A percentile compares a stretch with the other conserved stretches of the same genome.
These are phyloP conservation scores for Leuctra nigra DNA, from an alignment of 2,888 invertebrate genomes.

Conservation along the genomic window DNA sequence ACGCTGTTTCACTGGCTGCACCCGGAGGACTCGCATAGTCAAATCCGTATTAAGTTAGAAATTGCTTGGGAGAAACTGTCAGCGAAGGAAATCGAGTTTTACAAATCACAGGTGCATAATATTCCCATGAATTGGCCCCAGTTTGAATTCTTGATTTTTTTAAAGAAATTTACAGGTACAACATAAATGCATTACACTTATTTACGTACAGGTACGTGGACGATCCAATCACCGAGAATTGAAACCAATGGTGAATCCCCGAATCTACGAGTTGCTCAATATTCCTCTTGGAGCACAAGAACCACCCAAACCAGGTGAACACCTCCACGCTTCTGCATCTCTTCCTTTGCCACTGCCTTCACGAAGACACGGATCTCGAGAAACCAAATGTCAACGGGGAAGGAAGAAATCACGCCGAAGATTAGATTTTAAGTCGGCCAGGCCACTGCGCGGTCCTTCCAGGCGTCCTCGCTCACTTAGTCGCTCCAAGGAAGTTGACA, in stretches of 20 bases:
- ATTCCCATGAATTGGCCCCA: no score
- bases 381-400: background rate
- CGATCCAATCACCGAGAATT: background rate
- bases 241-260: conserved; percentile 13
- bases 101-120: conserved; percentile 4
- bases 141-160: no score
- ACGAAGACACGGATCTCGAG: background rate
- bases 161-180: no score
- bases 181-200: no score
- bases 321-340: background rate
- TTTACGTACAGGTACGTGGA: background rate
- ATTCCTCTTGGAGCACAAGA: background rate
- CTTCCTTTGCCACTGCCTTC: background rate
- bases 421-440: no score
- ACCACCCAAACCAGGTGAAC: no score
- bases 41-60: background rate
- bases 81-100: background rate
- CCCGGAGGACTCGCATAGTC: conserved; percentile 1
- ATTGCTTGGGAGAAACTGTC: background rate
- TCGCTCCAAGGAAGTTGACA: background rate
- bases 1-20: conserved; percentile 12
- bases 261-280: background rate
- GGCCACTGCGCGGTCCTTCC: no score
- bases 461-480: no score
- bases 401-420: background rate